Evolutionary conservation across 2,113 vertebrate genomes (phyloP), one percentile per base, ranked within the genome.

Genomic region (Raja brachyura): DNA sequence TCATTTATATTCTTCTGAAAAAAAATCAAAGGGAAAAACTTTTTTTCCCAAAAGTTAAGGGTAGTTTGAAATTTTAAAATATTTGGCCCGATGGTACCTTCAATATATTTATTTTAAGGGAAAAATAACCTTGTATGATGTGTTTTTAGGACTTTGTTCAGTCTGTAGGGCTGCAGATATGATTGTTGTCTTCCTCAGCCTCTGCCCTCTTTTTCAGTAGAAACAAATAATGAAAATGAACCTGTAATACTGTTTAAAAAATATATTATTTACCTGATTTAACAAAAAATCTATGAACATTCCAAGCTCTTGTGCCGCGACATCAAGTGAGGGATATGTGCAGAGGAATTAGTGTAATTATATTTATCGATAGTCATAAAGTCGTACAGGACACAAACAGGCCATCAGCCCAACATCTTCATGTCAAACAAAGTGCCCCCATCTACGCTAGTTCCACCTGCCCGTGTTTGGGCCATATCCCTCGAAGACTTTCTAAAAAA

Each of bases 1-100:
- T 99, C 96, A 97, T 98, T 98, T 97, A 73, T 96, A 97, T 97
- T 96, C 97, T 97, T 97, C 97, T 97, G 95, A 98, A 95, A 96
- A 95, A 73, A 96, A 98, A 98, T 99, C 98, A 99, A 99, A 99
- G 98, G 83, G 96, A 94, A 94, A 95, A 97, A 96, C 96, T 95
- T 96, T 96, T 95, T 96, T 48, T 48, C 39, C 95, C 96, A 96
- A 97, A 94, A 94, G 96, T 94, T 94, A 94, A 96, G 96, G 96
- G 97, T 96, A 96, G 96, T 98, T 98, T 97, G 97, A 98, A 98
- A 98, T 95, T 93, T 94, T 94, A 94, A 95, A 94, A 94, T 96
- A 94, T 96, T 96, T 96, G 95, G 97, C 97, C 95, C 95, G 95
- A 95, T 93, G 93, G 95, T 96, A 95, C 96, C 95, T 73, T 48